Base-by-base conservation (phyloP, 2,797 vertebrate genomes). In the Pipistrellus nathusii region DNA sequence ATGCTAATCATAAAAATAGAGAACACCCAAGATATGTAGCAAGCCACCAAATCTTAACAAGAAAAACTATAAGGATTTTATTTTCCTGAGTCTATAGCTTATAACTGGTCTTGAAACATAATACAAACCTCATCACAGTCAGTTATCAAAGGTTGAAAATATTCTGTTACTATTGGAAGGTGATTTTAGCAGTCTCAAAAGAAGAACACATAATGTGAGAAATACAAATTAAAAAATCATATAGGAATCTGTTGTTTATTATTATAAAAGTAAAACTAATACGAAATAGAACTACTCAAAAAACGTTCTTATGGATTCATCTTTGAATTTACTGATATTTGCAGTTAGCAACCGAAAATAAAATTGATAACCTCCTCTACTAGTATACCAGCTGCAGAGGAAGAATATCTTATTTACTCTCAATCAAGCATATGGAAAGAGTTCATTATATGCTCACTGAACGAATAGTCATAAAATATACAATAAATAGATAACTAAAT, bases 191-290 rank as follows among this genome's bases (percentile, higher is more conserved):
- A 68, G 5, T 41, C 1, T 88, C 84, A 23, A 64, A 71, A 93
- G 68, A 75, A 72, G 53, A 38, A 0, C 20, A 68, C 6, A 82
- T 46, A 59, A 59, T 27, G 51, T 41, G 35, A 77, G 6, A 9
- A 77, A 86, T 44, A 73, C 13, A 87, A 91, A 77, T 53, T 51
- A 30, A 71, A 53, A 83, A 55, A 27, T 77, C 23, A 94, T 41
- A 38, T 25, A 71, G 32, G 88, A 92, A 44, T 30, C 1, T 3
- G 57, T 20, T 91, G 6, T 86, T 21, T 44, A 83, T 86, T 86
- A 82, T 89, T 53, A 73, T 78, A 83, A 81, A 85, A 85, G 35
- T 83, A 3, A 91, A 94, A 71, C 17, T 73, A 73, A 91, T 46
- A 62, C 5, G 57, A 90, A 46, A 68, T 30, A 35, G 8, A 38